Conservation (phyloP, 2,797 vertebrate species). For the Phoebastria nigripes region DNA sequence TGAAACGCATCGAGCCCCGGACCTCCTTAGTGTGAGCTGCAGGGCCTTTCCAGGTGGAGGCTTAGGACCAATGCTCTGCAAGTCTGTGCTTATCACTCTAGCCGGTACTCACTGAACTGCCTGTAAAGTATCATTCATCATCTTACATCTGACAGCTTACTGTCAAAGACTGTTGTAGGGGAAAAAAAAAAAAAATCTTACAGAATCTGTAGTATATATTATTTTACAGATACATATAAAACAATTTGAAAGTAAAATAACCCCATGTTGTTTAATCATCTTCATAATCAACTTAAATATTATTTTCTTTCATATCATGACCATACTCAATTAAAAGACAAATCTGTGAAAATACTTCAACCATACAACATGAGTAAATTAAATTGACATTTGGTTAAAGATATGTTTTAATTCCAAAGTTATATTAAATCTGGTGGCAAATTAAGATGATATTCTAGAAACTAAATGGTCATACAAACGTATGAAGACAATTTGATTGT, state of each 20-base stretch:
- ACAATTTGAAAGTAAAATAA: neutral
- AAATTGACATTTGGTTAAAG: conserved; percentile 17
- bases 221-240: neutral
- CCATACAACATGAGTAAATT: conserved; percentile 31
- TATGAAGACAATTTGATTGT: neutral
- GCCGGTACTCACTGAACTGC: neutral
- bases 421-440: neutral
- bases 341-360: conserved; percentile 39
- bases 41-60: neutral
- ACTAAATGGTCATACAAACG: neutral
- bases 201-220: neutral
- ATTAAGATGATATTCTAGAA: neutral
- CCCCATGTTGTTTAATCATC: neutral
- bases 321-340: conserved; percentile 2
- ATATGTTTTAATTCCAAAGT: conserved; percentile 16
- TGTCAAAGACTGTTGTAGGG: neutral
- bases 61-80: neutral
- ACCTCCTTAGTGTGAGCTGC: neutral
- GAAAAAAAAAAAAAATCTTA: neutral
- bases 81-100: neutral
- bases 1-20: neutral
- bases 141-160: neutral
- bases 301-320: conserved; percentile 36
- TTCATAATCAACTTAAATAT: conserved; percentile 5
- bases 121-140: neutral